Evolutionary conservation across 2,113 vertebrate species (phyloP).

Genomic region (Muntiacus reevesi): DNA sequence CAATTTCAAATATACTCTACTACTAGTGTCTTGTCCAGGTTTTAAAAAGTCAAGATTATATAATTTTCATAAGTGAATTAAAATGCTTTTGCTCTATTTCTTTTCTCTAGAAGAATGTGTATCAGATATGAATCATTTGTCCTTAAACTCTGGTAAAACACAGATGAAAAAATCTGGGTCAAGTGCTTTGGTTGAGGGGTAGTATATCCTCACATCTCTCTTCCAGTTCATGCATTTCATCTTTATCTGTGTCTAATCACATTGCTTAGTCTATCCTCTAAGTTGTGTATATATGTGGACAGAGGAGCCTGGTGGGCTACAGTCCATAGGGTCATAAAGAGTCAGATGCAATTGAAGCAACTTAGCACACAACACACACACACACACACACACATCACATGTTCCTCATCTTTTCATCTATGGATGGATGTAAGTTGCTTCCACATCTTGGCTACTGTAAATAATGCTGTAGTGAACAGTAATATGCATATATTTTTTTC

Average conservation of each 20-base stretch:
- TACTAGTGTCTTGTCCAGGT: neutral
- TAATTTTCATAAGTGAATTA: neutral
- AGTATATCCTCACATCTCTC: neutral
- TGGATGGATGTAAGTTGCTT: neutral
- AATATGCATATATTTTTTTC: neutral
- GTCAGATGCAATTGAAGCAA: accelerated
- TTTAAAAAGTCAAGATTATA: neutral
- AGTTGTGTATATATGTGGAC: neutral
- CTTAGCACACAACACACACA: neutral
- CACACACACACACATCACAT: neutral
- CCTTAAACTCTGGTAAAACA: neutral
- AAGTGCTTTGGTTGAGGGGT: neutral
- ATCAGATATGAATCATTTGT: neutral
- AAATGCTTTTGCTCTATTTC: neutral
- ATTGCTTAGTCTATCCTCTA: neutral
- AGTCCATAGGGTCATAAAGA: neutral
- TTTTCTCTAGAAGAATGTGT: neutral
- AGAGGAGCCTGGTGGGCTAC: neutral
- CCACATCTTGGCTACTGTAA: neutral
- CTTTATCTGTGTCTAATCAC: neutral
- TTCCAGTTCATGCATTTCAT: neutral
- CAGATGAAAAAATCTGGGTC: neutral
- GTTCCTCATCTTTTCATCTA: neutral
- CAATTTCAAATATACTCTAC: neutral
- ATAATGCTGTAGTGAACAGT: neutral